Percentiles rank a stretch among this genome's conserved stretches.
phyloP scores from a whole-genome alignment of 2,797 vertebrate species.

The Halcyon leucocephala region DNA sequence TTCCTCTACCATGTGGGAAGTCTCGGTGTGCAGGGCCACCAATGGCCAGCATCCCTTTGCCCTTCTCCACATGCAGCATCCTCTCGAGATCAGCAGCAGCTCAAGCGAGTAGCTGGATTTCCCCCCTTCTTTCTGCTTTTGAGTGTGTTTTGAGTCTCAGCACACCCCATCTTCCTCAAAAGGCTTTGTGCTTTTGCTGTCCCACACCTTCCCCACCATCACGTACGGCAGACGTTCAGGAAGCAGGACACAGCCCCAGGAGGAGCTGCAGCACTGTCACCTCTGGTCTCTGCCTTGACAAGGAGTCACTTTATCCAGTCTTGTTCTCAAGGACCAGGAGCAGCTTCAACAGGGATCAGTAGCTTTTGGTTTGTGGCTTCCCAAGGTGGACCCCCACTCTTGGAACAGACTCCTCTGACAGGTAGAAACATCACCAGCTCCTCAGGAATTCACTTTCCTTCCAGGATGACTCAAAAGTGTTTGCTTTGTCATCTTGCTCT shows the following conservation, averaged over 20 bases:
- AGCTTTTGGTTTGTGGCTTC: neutral
- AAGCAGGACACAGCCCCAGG: fast-evolving
- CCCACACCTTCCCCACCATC: neutral
- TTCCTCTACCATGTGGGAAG: neutral
- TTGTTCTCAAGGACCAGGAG: neutral
- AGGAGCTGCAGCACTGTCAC: neutral
- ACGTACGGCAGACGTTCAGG: neutral
- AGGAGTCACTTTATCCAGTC: neutral
- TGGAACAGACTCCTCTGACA: neutral
- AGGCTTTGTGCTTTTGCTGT: neutral
- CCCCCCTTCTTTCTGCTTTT: neutral
- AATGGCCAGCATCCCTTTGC: neutral
- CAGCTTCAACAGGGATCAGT: neutral
- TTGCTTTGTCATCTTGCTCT: neutral
- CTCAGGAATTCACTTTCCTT: neutral
- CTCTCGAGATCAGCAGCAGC: neutral
- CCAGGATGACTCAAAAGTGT: neutral
- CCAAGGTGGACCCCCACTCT: neutral
- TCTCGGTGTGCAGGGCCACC: neutral
- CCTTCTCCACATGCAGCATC: neutral
- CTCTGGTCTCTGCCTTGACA: neutral
- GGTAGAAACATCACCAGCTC: neutral
- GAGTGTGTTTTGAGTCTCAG: neutral
- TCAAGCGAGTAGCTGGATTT: neutral
- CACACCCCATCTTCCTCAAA: neutral